Evolutionary conservation across 2,888 invertebrate species (phyloP), one percentile per base, ranked within the genome.

Genomic region (Poecilus cupreus): DNA sequence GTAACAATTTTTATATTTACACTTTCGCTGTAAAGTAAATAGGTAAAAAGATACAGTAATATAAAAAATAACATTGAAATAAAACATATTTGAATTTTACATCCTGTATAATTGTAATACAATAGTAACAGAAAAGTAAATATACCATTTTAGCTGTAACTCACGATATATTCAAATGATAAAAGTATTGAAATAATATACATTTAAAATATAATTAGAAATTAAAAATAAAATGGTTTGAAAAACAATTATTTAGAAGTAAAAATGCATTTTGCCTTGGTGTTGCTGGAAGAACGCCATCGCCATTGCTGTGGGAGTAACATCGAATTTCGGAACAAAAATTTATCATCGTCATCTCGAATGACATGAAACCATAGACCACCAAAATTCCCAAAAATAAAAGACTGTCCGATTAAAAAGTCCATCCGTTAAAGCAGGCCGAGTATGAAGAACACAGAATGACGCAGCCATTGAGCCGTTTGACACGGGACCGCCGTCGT

Each of bases 291-390:
- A 5, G 32, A 8, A 8, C 51, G 51, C 8, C 51, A 51, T 51
- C 51, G 8, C 8, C 51, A 51, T 51, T 18, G 8, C 13, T 46
- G 13, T 46, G 11, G n/a, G 4, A 16, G 18, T 18, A 10, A 51
- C 16, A 51, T 51, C 51, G 51, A 51, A 51, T 51, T 51, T 51
- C 16, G 18, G 51, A 51, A 51, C 51, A 51, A 68, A 68, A 68
- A 68, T 68, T 68, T 68, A 68, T 68, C 64, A 68, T 68, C 64
- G 64, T 68, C 64, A 68, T 68, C 64, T 68, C 64, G 64, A 37
- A 68, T 68, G 64, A 68, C 64, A 68, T 68, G 64, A 68, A 68
- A 68, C 64, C 79, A 79, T 79, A 79, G 79, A 79, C 79, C 79
- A 79, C 79, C 79, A 79, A 68, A 79, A 68, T 24, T 49, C 13